These are phyloP conservation scores for Isaurus tuberculatus DNA, from an alignment of 92 coral and sea anemone species.

Conservation along the genomic window DNA sequence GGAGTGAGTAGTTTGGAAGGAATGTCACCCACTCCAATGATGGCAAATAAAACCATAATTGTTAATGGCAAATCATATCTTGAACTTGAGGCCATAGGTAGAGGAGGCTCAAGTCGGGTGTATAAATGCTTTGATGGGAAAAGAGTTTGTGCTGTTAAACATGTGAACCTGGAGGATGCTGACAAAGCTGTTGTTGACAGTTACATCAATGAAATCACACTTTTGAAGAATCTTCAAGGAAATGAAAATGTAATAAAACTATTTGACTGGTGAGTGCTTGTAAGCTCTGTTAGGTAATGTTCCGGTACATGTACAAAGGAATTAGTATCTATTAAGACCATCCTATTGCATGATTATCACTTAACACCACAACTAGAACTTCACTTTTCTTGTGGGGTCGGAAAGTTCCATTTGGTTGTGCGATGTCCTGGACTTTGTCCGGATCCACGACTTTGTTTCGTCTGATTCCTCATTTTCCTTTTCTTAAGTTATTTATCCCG, in stretches of 20 bases:
- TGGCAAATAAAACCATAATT: conserved; percentile 51
- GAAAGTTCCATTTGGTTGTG: no score
- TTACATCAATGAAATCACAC: conserved; percentile 89
- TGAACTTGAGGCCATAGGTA: conserved; percentile 85
- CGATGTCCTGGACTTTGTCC: no score
- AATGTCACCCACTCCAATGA: conserved; percentile 20
- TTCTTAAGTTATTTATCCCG: no score
- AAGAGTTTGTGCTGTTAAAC: conserved; percentile 85
- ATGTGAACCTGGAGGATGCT: conserved; percentile 89
- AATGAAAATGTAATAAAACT: conserved; percentile 88
- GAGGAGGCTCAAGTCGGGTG: conserved; percentile 98
- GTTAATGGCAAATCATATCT: conserved; percentile 88
- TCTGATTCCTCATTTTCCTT: no score
- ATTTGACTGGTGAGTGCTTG: conserved; percentile 87
- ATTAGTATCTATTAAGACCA: no score
- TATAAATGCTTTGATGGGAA: conserved; percentile 75
- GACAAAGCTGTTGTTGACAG: conserved; percentile 87
- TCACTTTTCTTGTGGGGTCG: no score
- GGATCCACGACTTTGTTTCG: no score
- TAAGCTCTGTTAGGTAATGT: background rate
- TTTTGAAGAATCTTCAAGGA: conserved; percentile 94
- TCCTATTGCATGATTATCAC: no score
- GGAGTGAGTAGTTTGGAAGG: conserved; percentile 11
- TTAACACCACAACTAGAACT: no score
- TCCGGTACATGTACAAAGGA: background rate